Evolutionary conservation across 2,888 invertebrate genomes (phyloP).

Genomic region (Drosophila diplacantha): DNA sequence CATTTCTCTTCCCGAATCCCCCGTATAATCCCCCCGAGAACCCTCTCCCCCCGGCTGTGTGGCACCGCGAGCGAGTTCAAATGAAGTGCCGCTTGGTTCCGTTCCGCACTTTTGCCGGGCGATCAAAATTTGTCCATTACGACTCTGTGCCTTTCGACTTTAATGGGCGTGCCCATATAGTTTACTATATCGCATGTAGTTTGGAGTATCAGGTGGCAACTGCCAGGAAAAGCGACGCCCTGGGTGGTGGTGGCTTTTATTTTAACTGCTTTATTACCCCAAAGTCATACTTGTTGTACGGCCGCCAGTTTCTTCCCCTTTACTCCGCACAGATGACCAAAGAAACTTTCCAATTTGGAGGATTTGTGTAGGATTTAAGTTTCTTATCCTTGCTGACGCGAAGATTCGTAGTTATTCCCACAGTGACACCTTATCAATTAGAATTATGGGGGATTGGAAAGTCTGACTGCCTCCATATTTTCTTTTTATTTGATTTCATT

Average conservation of each 20-base stretch:
- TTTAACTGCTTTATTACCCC: slow-evolving; percentile 11
- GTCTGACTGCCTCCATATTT: not conserved
- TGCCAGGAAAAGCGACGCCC: slow-evolving; percentile 10
- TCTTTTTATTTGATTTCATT: not conserved
- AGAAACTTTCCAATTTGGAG: slow-evolving; percentile 8
- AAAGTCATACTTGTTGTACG: slow-evolving; percentile 9
- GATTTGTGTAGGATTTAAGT: slow-evolving; percentile 7
- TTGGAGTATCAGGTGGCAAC: slow-evolving; percentile 13
- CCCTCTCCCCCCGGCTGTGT: not conserved
- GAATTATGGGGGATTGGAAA: not conserved
- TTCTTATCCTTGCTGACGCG: slow-evolving; percentile 3
- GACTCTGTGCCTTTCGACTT: slow-evolving; percentile 9
- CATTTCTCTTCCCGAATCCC: slow-evolving; percentile 13
- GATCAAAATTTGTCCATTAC: slow-evolving; percentile 39
- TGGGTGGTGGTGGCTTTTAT: slow-evolving; percentile 10
- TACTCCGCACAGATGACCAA: not conserved
- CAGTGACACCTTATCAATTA: not conserved
- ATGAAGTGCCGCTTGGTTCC: slow-evolving; percentile 45
- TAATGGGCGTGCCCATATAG: slow-evolving; percentile 6
- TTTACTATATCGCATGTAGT: slow-evolving; percentile 10
- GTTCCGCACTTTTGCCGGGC: slow-evolving; percentile 39
- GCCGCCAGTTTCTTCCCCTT: not conserved
- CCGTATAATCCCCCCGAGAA: not conserved
- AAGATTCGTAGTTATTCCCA: not conserved
- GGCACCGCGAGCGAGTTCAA: slow-evolving; percentile 31